Evolutionary conservation across 1,140 invertebrate species (phyloP).

Genomic region (Caerostris extrusa): DNA sequence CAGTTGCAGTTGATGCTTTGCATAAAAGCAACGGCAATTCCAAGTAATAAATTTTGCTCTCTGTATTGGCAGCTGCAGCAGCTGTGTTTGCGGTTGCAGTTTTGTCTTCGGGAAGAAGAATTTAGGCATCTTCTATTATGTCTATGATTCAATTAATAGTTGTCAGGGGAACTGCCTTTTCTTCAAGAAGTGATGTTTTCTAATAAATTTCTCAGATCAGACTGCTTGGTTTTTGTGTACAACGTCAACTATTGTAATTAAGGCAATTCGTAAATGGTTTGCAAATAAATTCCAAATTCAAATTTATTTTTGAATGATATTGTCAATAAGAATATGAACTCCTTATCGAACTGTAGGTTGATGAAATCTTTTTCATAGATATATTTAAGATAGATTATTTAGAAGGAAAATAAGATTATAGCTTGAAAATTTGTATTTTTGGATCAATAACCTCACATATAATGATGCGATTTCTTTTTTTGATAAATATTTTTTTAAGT

Average conservation of each 20-base stretch:
- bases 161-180: not conserved
- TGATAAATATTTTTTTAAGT: too few relatives aligned
- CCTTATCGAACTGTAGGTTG: too few relatives aligned
- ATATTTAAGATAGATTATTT: too few relatives aligned
- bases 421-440: too few relatives aligned
- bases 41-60: conserved; percentile 1
- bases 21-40: not conserved
- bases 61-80: conserved; percentile 9
- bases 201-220: not conserved
- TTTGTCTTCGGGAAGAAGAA: not conserved
- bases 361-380: too few relatives aligned
- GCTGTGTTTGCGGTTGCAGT: conserved; percentile 19
- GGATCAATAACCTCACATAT: too few relatives aligned
- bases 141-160: not conserved
- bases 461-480: too few relatives aligned
- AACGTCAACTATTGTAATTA: not conserved
- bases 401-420: too few relatives aligned
- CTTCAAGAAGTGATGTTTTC: not conserved
- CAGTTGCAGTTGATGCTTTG: conserved; percentile 12
- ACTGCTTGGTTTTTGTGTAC: not conserved
- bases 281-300: too few relatives aligned
- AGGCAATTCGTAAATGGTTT: not conserved
- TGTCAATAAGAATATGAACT: too few relatives aligned
- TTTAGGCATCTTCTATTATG: not conserved
- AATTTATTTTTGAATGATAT: too few relatives aligned